Evolutionary conservation across 2,888 invertebrate genomes (phyloP), one percentile per base, ranked within the genome.

Genomic region (Blastobasis adustella): DNA sequence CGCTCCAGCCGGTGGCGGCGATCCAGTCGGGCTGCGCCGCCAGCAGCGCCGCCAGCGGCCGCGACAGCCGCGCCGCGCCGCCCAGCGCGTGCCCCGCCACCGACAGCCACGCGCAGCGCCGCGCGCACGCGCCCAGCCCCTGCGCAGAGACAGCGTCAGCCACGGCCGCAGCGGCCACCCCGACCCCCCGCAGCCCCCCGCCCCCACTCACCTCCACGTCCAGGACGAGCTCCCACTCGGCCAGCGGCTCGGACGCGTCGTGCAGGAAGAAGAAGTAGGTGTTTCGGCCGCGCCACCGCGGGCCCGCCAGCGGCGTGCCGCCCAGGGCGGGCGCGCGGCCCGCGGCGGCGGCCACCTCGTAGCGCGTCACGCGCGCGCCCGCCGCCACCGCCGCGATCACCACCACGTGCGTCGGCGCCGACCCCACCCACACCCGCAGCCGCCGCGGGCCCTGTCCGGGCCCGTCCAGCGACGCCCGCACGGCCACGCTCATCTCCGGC

Each of bases 1-100:
- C 91, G 54, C 91, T 91, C 94, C 94, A 94, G 57, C 92, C 92
- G 41, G 91, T 91, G 51, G 91, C 83, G 36, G 93, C 92, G 39
- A 91, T 89, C 92, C 92, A 92, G 0, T 82, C 65, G 41, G 94
- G 94, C 69, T 93, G 91, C 62, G 90, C 84, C 9, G 67, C 69
- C 58, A 93, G 76, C 59, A 93, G 89, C 43, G 47, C 79, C 69
- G 54, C 85, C 79, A 65, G 93, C 82, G 56, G 86, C 66, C 42
- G 66, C 6, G 91, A 86, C 48, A 78, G 79, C 71, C 90, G 88
- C 54, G 85, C 79, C 77, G 42, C 90, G 89, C 93, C 73, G 91
- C 90, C 57, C 67, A 69, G 61, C 42, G 68, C 70, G 73, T 93
- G 93, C 0, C 91, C 92, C 40, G 89, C 91, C 57, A 92, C 76